phyloP scores from a whole-genome alignment of 2,113 vertebrate genomes.

The Ciconia maguari region DNA sequence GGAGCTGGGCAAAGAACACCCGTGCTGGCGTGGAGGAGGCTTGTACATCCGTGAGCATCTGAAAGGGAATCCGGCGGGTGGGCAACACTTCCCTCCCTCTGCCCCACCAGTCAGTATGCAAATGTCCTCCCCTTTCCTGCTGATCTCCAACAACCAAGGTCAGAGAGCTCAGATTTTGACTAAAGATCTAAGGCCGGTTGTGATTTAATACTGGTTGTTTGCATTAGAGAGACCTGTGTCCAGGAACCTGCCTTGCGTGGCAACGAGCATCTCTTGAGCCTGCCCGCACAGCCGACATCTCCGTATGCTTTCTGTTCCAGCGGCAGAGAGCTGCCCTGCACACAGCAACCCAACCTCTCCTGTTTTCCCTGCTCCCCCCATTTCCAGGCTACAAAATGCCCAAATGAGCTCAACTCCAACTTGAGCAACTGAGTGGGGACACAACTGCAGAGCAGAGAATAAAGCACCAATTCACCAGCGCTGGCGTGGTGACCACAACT shows the following conservation, averaged over 20 bases:
- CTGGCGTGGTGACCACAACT: neutral
- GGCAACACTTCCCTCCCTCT: neutral
- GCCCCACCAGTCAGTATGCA: fast-evolving
- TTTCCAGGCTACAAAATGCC: neutral
- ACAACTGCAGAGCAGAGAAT: neutral
- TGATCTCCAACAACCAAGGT: neutral
- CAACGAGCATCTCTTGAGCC: neutral
- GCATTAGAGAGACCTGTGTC: neutral
- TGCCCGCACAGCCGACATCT: neutral
- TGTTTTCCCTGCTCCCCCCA: neutral
- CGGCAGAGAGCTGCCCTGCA: neutral
- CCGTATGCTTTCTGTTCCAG: neutral
- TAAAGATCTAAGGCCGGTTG: neutral
- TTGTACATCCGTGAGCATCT: neutral
- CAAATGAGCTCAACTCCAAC: neutral
- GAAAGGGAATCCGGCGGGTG: neutral
- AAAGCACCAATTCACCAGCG: fast-evolving
- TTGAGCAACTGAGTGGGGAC: neutral
- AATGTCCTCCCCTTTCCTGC: fast-evolving
- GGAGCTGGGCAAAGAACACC: neutral
- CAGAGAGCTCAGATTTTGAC: neutral
- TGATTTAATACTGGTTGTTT: neutral
- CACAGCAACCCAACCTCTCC: neutral
- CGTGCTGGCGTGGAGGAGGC: fast-evolving
- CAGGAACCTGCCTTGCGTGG: neutral